A percentile compares a stretch with the other conserved stretches of the same genome.
These are phyloP conservation scores for Caenorhabditis afra DNA, from an alignment of 2,888 invertebrate species.

Conservation along the genomic window DNA sequence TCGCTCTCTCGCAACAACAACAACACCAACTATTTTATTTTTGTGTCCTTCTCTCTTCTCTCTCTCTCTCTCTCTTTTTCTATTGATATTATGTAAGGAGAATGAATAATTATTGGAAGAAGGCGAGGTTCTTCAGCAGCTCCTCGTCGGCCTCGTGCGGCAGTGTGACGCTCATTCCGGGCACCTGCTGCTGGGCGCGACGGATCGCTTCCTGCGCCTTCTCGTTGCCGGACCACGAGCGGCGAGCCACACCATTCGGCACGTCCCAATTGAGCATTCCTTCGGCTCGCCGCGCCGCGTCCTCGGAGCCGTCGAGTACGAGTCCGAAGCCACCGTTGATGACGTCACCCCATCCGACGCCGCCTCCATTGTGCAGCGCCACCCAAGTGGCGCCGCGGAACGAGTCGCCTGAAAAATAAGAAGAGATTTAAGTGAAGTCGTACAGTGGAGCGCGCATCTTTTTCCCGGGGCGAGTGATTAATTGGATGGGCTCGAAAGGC, in stretches of 20 bases:
- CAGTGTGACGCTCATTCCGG: constrained; percentile 83
- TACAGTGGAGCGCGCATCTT: neutral
- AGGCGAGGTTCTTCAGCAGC: constrained; percentile 13
- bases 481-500: neutral
- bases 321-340: constrained; percentile 85
- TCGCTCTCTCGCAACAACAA: neutral
- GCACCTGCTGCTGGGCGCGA: constrained; percentile 82
- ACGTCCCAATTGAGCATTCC: constrained; percentile 85
- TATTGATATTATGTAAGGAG: constrained; percentile 58
- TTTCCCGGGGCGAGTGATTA: neutral
- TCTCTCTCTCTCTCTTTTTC: constrained; percentile 7
- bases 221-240: constrained; percentile 84
- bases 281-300: constrained; percentile 82
- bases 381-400: constrained; percentile 85
- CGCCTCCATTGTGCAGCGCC: constrained; percentile 81
- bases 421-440: too few relatives aligned
- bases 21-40: constrained; percentile 15
- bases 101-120: constrained; percentile 59
- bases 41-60: neutral
- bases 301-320: constrained; percentile 83
- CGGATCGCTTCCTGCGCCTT: constrained; percentile 83
- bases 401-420: constrained; percentile 63
- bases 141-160: constrained; percentile 81
- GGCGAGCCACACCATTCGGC: constrained; percentile 83
- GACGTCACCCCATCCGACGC: constrained; percentile 84